Base-by-base conservation (phyloP, 2,113 vertebrate genomes). In the Oryzias curvinotus region DNA sequence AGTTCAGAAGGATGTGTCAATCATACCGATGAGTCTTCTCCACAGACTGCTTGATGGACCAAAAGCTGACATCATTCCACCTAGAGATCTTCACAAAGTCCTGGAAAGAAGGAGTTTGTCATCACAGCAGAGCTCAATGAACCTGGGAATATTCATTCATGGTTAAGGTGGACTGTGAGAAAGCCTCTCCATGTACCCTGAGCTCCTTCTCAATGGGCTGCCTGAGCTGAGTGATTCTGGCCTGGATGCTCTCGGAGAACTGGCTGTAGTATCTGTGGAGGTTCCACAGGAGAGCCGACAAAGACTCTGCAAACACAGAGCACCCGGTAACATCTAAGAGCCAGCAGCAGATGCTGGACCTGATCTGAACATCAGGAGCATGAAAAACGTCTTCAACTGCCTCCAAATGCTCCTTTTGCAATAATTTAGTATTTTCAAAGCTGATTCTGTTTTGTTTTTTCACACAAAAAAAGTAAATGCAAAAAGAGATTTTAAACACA, bases 31-130 rank as follows among this genome's bases (percentile, higher is more conserved):
- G 97, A 14, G 97, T 96, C 85, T 98, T 98, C 75, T 97, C 95
- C 82, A 98, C 96, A 0, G 97, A 98, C 1, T 97, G 95, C 54
- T 98, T 99, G 80, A 99, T 92, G 75, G 97, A 93, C 97, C 97
- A 99, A 89, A 98, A 99, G 79, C 94, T 98, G 75, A 95, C 94
- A 16, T 99, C 97, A 54, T 98, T 98, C 97, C 97, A 99, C 73
- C 89, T 95, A 1, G 95, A 97, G 88, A 99, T 98, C 88, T 97
- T 97, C 58, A 98, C 95, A 92, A 98, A 98, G 85, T 96, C 96
- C 97, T 99, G 62, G 61, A 7, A 63, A 17, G 5, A 41, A 47
- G n/a, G 62, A 47, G 36, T 36, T 51, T 58, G 1, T 49, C 4
- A 57, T 57, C 5, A 16, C 30, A 60, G 18, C n/a, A 14, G 12